Conservation (phyloP, 1,140 invertebrate species). For the Microplitis demolitor region DNA sequence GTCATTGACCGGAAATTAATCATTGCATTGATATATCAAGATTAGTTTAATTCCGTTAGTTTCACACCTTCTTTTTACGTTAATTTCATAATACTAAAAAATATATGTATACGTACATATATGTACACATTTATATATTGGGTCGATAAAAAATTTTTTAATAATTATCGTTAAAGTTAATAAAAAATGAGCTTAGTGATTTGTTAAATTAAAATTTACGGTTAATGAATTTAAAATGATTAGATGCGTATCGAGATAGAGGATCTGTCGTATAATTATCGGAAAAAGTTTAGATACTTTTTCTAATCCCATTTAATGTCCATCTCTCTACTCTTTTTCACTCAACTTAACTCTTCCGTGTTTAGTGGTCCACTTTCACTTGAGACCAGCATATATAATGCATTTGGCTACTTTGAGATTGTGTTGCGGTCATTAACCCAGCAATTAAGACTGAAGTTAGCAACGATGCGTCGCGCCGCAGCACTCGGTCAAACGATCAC, state of each 20-base stretch:
- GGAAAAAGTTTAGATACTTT: no score
- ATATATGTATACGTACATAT: neutral
- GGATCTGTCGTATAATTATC: neutral
- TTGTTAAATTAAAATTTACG: conserved; percentile 26
- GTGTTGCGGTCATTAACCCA: conserved; percentile 46
- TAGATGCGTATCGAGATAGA: conserved; percentile 3
- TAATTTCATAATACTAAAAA: no score
- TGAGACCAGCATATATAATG: neutral
- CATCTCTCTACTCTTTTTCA: neutral
- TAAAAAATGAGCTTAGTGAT: conserved; percentile 1
- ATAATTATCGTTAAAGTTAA: neutral
- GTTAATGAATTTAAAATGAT: conserved; percentile 4
- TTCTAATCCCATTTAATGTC: conserved; percentile 3
- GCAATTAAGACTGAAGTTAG: conserved; percentile 48
- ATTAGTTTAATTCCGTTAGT: no score
- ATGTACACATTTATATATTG: neutral
- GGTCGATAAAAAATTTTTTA: neutral
- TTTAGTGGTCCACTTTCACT: conserved; percentile 26
- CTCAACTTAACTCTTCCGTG: neutral
- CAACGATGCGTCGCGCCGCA: neutral
- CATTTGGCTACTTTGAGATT: conserved; percentile 6
- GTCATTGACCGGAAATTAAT: conserved; percentile 7
- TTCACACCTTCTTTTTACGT: no score
- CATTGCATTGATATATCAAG: neutral
- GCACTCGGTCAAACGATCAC: conserved; percentile 8